phyloP scores from a whole-genome alignment of 2,113 vertebrate species.

The Loxodonta africana region DNA sequence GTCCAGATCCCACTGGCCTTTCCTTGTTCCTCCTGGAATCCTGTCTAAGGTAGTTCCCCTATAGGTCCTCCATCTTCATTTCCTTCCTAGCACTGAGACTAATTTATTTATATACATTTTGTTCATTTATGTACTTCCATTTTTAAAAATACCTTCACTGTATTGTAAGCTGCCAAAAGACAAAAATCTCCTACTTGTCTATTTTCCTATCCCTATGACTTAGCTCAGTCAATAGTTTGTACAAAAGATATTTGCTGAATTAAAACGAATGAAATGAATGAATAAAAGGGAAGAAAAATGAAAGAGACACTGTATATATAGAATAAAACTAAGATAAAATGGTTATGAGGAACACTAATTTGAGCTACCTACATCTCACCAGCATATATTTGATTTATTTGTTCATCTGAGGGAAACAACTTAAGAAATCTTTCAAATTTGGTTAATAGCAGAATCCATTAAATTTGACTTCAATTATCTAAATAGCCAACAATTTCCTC shows the following conservation, averaged over 20 bases:
- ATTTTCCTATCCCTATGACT: neutral
- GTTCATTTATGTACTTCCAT: slow-evolving; percentile 9
- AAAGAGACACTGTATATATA: neutral
- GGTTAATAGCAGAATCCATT: slow-evolving; percentile 74
- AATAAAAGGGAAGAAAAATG: neutral
- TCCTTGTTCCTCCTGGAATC: neutral
- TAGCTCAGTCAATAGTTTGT: neutral
- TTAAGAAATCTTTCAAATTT: slow-evolving; percentile 73
- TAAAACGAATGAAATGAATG: neutral
- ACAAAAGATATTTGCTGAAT: neutral
- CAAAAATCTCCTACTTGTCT: neutral
- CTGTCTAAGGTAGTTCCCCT: neutral
- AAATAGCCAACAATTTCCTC: slow-evolving; percentile 77
- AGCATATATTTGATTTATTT: slow-evolving; percentile 71
- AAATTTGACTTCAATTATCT: slow-evolving; percentile 76
- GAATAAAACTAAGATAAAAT: neutral
- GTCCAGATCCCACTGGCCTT: neutral
- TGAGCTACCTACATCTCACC: slow-evolving; percentile 15
- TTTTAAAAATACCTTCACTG: neutral
- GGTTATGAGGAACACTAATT: slow-evolving; percentile 2
- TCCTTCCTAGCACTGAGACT: neutral
- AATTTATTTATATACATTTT: neutral
- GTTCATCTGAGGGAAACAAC: slow-evolving; percentile 57
- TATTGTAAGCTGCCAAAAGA: neutral
- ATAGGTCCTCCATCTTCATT: neutral